Evolutionary conservation across 2,113 vertebrate species (phyloP).

Genomic region (Phaetusa simplex): DNA sequence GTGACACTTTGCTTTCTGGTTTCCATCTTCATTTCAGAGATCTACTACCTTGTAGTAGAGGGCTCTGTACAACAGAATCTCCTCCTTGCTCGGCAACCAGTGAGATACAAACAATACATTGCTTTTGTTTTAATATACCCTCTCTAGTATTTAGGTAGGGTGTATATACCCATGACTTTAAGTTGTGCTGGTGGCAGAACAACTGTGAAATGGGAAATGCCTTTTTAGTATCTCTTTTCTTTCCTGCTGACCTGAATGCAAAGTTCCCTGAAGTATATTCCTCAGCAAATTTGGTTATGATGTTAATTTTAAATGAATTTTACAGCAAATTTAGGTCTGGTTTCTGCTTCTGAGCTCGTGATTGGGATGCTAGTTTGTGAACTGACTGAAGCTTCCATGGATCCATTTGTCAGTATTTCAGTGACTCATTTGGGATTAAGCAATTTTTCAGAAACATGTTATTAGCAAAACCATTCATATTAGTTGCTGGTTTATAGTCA

Average conservation of each 20-base stretch:
- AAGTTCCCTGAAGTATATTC: neutral
- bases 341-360: neutral
- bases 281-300: neutral
- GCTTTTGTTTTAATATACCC: neutral
- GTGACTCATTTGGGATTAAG: neutral
- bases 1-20: neutral
- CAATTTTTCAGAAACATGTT: neutral
- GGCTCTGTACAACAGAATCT: neutral
- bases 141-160: neutral
- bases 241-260: conserved; percentile 4
- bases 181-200: neutral
- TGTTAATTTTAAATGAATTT: neutral
- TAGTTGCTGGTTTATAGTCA: neutral
- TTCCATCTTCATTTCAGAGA: neutral
- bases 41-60: neutral
- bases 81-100: neutral
- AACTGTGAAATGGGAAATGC: neutral
- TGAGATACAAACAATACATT: neutral
- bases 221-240: neutral
- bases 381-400: neutral
- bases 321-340: neutral
- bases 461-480: neutral
- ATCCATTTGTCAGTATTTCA: neutral
- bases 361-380: neutral
- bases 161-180: neutral